phyloP scores from a whole-genome alignment of 2,888 invertebrate species.

The Drosophila yooni region DNA sequence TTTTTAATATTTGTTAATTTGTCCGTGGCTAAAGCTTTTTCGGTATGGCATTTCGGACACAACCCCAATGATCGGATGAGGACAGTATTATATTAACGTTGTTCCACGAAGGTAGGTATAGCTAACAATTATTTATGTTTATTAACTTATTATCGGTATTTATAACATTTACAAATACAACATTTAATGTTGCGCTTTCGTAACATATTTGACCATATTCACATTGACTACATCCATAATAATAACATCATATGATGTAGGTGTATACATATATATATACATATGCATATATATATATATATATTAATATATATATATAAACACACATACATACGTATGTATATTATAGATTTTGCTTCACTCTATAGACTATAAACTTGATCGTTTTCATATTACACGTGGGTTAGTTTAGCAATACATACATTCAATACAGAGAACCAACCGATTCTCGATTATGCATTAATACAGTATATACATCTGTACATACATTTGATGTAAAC shows the following conservation, averaged over 20 bases:
- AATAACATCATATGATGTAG: slow-evolving; percentile 29
- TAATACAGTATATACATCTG: slow-evolving; percentile 31
- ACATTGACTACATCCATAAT: slow-evolving; percentile 15
- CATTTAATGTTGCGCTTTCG: slow-evolving; percentile 56
- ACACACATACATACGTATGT: slow-evolving; percentile 9
- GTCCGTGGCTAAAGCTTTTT: slow-evolving; percentile 61
- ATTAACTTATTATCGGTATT: slow-evolving; percentile 29
- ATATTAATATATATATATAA: slow-evolving; percentile 32
- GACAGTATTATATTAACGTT: slow-evolving; percentile 34
- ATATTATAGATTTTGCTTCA: slow-evolving; percentile 30
- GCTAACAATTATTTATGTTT: slow-evolving; percentile 47
- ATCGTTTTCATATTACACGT: slow-evolving; percentile 40
- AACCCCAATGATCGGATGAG: slow-evolving; percentile 10
- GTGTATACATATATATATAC: slow-evolving; percentile 26
- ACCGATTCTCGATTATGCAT: slow-evolving; percentile 24
- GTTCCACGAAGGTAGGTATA: slow-evolving; percentile 26
- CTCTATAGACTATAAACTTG: slow-evolving; percentile 24
- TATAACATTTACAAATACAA: slow-evolving; percentile 66
- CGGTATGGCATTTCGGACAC: slow-evolving; percentile 44
- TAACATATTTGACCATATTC: slow-evolving; percentile 32
- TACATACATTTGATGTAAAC: slow-evolving; percentile 42
- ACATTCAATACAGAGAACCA: slow-evolving; percentile 13
- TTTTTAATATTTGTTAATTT: slow-evolving; percentile 23
- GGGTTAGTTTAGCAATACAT: slow-evolving; percentile 59
- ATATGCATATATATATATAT: slow-evolving; percentile 19